Conservation (phyloP, 2,888 invertebrate genomes). For the Drosophila putrida region DNA sequence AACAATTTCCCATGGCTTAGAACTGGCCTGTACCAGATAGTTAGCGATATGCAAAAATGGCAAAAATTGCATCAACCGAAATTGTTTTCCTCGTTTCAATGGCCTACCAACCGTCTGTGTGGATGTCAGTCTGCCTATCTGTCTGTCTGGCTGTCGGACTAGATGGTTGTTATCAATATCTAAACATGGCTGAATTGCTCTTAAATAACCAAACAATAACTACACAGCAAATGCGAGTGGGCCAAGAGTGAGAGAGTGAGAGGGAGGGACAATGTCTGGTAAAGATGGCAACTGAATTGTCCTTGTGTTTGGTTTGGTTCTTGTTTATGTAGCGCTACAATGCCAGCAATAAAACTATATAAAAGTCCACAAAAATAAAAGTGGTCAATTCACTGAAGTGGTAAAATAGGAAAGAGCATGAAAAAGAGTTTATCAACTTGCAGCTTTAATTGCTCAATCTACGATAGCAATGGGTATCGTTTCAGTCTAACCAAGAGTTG, state of each 20-base stretch:
- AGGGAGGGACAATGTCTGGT: not conserved
- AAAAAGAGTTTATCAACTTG: slow-evolving; percentile 30
- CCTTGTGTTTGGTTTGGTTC: slow-evolving; percentile 36
- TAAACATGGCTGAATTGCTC: slow-evolving; percentile 81
- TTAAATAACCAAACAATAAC: slow-evolving; percentile 81
- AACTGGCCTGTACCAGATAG: slow-evolving; percentile 33
- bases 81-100: slow-evolving; percentile 64
- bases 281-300: slow-evolving; percentile 44
- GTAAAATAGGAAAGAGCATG: slow-evolving; percentile 27
- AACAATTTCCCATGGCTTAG: slow-evolving; percentile 76
- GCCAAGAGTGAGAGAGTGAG: not conserved
- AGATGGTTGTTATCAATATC: slow-evolving; percentile 77
- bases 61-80: slow-evolving; percentile 69
- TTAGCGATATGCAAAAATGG: slow-evolving; percentile 54
- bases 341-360: slow-evolving; percentile 43
- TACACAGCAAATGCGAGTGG: slow-evolving; percentile 35
- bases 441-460: slow-evolving; percentile 29
- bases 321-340: slow-evolving; percentile 45
- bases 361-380: slow-evolving; percentile 41
- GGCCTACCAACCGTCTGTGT: slow-evolving; percentile 1
- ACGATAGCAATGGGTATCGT: not conserved
- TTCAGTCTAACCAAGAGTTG: not conserved
- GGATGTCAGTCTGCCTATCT: slow-evolving; percentile 7
- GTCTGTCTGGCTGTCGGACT: slow-evolving; percentile 31
- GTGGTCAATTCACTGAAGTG: slow-evolving; percentile 41